These are phyloP conservation scores for Latheticus oryzae DNA, from an alignment of 2,888 invertebrate genomes.

Conservation along the genomic window DNA sequence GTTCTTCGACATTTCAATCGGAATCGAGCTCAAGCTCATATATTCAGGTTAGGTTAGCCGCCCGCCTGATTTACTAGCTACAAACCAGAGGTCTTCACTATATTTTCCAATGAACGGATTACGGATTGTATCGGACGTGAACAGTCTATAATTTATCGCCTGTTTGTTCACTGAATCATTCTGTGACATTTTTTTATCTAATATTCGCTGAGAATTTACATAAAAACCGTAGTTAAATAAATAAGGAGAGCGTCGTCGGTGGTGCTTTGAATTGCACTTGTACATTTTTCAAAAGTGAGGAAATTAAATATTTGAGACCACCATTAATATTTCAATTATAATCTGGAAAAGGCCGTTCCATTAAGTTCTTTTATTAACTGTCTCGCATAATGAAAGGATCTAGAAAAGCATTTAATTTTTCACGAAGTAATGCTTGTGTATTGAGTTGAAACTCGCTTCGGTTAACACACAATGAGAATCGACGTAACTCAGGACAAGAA, in stretches of 20 bases:
- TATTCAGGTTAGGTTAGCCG: slow-evolving; percentile 56
- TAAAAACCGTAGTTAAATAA: slow-evolving; percentile 24
- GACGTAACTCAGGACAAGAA: too few species aligned
- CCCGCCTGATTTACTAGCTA: slow-evolving; percentile 55
- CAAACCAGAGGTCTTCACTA: slow-evolving; percentile 57
- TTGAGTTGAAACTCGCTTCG: too few species aligned
- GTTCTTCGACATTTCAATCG: slow-evolving; percentile 42
- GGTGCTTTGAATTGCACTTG: slow-evolving; percentile 42
- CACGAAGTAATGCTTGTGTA: neutral
- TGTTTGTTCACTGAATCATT: slow-evolving; percentile 37
- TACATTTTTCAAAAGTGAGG: slow-evolving; percentile 49
- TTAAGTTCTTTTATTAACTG: slow-evolving; percentile 43
- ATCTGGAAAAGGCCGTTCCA: slow-evolving; percentile 44
- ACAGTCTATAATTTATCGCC: slow-evolving; percentile 47
- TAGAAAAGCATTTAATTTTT: slow-evolving; percentile 14
- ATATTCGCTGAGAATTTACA: slow-evolving; percentile 21
- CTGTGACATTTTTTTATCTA: slow-evolving; percentile 33
- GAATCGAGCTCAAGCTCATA: slow-evolving; percentile 51
- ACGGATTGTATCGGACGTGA: slow-evolving; percentile 54
- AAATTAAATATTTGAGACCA: slow-evolving; percentile 53
- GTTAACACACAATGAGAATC: too few species aligned
- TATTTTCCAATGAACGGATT: slow-evolving; percentile 57
- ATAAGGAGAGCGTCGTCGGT: slow-evolving; percentile 35
- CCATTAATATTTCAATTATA: slow-evolving; percentile 54
- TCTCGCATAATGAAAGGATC: slow-evolving; percentile 23